Evolutionary conservation across 2,113 vertebrate genomes (phyloP).

Genomic region (Montifringilla adamsi): DNA sequence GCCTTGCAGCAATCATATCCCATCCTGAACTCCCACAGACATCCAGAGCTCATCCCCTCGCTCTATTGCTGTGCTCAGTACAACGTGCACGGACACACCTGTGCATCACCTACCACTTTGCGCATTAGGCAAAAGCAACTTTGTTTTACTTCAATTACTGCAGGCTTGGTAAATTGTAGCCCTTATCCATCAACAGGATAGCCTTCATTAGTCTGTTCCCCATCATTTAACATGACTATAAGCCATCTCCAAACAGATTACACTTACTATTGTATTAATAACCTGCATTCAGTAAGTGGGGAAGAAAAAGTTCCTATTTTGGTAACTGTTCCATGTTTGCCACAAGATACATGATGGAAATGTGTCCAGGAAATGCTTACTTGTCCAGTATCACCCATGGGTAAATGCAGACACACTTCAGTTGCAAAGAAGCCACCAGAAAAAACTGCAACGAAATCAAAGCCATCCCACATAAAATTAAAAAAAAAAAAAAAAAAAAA

Average conservation of each 20-base stretch:
- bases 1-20: not conserved
- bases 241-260: not conserved
- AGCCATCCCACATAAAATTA: not conserved
- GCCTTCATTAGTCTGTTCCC: not conserved
- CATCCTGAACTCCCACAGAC: not conserved
- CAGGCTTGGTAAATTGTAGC: not conserved
- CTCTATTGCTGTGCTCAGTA: not conserved
- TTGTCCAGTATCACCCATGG: not conserved
- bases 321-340: not conserved
- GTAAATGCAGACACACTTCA: not conserved
- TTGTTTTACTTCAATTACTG: not conserved
- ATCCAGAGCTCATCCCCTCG: accelerated
- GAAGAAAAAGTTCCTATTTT: constrained; percentile 8
- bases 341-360: not conserved
- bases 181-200: not conserved
- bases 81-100: accelerated
- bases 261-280: not conserved
- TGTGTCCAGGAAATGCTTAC: not conserved
- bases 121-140: not conserved
- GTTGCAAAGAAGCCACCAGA: not conserved
- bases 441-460: not conserved
- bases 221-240: not conserved
- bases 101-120: accelerated
- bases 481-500: not conserved
- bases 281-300: not conserved